Conservation (phyloP, 2,797 vertebrate species). For the Rhabdomys pumilio region DNA sequence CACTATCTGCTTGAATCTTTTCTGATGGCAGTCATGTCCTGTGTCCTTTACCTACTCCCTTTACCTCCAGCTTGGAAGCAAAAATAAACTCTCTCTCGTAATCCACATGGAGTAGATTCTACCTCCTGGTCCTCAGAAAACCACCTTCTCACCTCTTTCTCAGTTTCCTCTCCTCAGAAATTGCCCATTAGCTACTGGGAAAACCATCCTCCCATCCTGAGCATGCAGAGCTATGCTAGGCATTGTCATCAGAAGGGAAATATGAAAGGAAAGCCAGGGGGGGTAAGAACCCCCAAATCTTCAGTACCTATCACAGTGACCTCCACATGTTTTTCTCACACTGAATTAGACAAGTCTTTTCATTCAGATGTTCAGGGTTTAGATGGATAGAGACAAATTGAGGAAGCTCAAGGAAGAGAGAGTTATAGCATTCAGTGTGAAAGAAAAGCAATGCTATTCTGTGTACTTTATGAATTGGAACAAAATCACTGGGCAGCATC, state of each 20-base stretch:
- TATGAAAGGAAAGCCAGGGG: background rate
- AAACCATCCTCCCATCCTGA: background rate
- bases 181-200: background rate
- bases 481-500: constrained; percentile 16
- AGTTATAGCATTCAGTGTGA: background rate
- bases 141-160: background rate
- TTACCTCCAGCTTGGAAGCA: background rate
- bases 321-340: background rate
- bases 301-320: background rate
- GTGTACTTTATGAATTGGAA: constrained; percentile 50
- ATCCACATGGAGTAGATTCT: background rate
- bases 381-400: background rate
- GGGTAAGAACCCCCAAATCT: background rate
- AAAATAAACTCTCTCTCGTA: background rate
- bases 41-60: background rate
- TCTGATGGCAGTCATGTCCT: background rate
- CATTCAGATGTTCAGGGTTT: constrained; percentile 39
- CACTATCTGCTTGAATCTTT: too few relatives aligned
- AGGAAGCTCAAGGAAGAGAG: background rate
- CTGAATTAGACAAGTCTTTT: background rate
- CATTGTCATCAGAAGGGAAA: background rate
- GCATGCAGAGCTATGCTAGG: background rate
- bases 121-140: background rate
- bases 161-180: background rate
- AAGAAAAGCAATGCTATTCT: constrained; percentile 23